phyloP scores from a whole-genome alignment of 2,888 invertebrate genomes.

The Volucella zonaria region DNA sequence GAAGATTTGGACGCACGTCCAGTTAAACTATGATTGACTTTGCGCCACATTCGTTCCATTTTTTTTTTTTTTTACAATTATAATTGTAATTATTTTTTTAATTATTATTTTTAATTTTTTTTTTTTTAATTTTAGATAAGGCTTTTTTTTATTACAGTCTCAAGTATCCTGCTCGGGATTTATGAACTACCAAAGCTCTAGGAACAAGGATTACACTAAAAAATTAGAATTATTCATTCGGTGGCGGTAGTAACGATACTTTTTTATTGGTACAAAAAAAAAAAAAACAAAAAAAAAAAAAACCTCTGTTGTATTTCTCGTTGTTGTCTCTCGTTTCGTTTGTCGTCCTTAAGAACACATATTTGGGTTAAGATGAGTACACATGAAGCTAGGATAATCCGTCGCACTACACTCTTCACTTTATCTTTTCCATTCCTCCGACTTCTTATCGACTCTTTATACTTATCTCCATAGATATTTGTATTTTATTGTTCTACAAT shows the following conservation, averaged over 20 bases:
- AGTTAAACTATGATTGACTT: constrained; percentile 82
- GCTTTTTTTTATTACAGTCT: constrained; percentile 27
- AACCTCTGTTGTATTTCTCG: constrained; percentile 22
- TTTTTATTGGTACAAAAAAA: constrained; percentile 45
- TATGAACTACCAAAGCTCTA: constrained; percentile 66
- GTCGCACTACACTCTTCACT: constrained; percentile 58
- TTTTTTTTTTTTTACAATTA: constrained; percentile 48
- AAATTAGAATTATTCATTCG: constrained; percentile 42
- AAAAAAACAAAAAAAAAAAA: constrained; percentile 18
- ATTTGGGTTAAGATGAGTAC: constrained; percentile 69
- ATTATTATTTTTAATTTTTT: not conserved
- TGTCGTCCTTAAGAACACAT: constrained; percentile 56
- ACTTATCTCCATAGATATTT: constrained; percentile 24
- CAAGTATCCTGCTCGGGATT: constrained; percentile 28
- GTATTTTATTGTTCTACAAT: constrained; percentile 11
- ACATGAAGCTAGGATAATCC: constrained; percentile 65
- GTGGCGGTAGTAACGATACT: constrained; percentile 45
- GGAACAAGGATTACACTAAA: constrained; percentile 68
- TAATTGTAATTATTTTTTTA: constrained; percentile 9
- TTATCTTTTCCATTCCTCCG: constrained; percentile 60
- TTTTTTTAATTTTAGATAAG: constrained; percentile 16
- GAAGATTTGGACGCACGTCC: constrained; percentile 77
- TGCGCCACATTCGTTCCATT: constrained; percentile 83
- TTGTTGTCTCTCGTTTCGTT: constrained; percentile 21
- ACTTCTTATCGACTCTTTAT: constrained; percentile 14